Base-by-base conservation (phyloP, 2,888 invertebrate genomes). In the Acrobeloides nanus region DNA sequence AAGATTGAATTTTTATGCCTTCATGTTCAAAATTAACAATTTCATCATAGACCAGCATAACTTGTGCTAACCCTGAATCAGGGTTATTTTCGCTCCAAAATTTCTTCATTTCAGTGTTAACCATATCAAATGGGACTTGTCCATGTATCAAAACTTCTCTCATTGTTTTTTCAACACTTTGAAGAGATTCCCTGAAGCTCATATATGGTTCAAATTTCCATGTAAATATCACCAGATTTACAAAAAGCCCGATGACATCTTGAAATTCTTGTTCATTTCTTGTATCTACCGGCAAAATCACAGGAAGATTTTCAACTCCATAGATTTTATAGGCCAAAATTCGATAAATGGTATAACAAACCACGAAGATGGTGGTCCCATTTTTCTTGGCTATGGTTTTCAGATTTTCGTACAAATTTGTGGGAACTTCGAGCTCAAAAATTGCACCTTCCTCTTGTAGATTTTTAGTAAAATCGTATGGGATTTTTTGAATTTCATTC, bases 221-320 rank as follows among this genome's bases (percentile, higher is more conserved):
- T 3, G 15, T 33, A 15, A 38, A 27, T 8, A 33, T 25, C 8
- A 26, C 25, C 12, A 46, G 27, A n/a, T 54, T 54, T 15, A 48
- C 15, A 27, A 52, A 55, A 4, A 54, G 31, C 7, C 50, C 52
- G 23, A 52, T 42, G 0, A 40, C 40, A 15, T 54, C 17, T 15
- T 25, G 4, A 26, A 53, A 38, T 2, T 41, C 38, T 7, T 38
- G 18, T n/a, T 23, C 20, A 4, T 18, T 3, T 21, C 48, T 18
- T 24, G 37, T 48, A 12, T 49, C 48, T 3, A 48, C 40, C 7
- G 48, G 29, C 10, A 47, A 46, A 10, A 49, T 12, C 3, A 48
- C 6, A 3, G 48, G 46, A n/a, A 33, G 23, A n/a, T 34, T 7
- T 2, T 25, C 17, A 8, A n/a, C 24, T n/a, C 48, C 48, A 27